Percentiles rank a stretch among this genome's conserved stretches.
Evolutionary conservation across 2,797 vertebrate genomes (phyloP).

Genomic region (Acanthurus leucopareius): DNA sequence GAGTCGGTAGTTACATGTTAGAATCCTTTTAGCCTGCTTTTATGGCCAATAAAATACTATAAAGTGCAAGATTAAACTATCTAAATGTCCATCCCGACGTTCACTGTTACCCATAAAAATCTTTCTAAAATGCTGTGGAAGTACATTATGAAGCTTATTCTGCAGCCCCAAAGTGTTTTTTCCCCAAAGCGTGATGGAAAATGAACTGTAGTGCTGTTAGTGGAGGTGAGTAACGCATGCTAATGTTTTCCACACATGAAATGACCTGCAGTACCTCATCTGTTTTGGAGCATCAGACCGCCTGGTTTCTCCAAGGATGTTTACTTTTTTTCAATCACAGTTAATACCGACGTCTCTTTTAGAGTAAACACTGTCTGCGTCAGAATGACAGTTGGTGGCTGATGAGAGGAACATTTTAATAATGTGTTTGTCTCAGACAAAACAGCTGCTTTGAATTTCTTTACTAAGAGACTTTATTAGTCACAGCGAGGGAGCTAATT

Average conservation of each 20-base stretch:
- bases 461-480: constrained; percentile 9
- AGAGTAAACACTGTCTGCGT: constrained; percentile 15
- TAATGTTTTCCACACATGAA: constrained; percentile 3
- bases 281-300: not conserved
- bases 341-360: constrained; percentile 15
- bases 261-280: constrained; percentile 7
- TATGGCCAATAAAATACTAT: constrained; percentile 47
- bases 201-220: constrained; percentile 9
- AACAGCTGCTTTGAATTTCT: constrained; percentile 32
- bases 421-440: constrained; percentile 37
- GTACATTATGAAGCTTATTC: constrained; percentile 29
- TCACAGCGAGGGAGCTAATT: constrained; percentile 19
- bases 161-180: constrained; percentile 8
- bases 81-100: constrained; percentile 22
- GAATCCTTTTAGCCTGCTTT: constrained; percentile 36
- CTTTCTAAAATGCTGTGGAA: constrained; percentile 31
- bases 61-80: constrained; percentile 40
- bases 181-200: constrained; percentile 17
- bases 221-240: not conserved
- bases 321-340: constrained; percentile 37
- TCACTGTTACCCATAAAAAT: constrained; percentile 31
- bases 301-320: constrained; percentile 34
- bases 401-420: constrained; percentile 47
- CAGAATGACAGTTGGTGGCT: constrained; percentile 46
- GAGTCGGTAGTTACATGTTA: constrained; percentile 9